These are phyloP conservation scores for Laspeyria flexula DNA, from an alignment of 2,888 invertebrate species.

Conservation along the genomic window DNA sequence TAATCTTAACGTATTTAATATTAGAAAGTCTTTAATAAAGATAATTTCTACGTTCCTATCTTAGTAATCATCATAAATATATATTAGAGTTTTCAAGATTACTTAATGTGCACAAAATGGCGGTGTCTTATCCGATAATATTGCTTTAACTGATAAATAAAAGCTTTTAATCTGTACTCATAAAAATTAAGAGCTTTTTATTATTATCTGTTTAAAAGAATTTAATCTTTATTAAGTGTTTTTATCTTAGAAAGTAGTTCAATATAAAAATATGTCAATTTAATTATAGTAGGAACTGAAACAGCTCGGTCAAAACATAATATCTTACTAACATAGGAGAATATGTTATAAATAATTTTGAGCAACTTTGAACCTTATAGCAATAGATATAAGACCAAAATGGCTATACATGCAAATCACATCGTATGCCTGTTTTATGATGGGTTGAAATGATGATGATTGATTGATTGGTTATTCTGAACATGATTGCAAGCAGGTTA, in stretches of 20 bases:
- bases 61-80: constrained; percentile 24
- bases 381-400: no score
- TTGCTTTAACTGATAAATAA: constrained; percentile 28
- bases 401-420: no score
- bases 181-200: constrained; percentile 34
- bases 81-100: constrained; percentile 28
- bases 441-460: no score
- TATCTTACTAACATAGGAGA: no score
- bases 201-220: constrained; percentile 8
- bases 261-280: constrained; percentile 24
- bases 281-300: not conserved
- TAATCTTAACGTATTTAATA: constrained; percentile 24
- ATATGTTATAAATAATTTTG: no score
- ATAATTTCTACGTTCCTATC: constrained; percentile 22
- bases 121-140: constrained; percentile 31
- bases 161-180: constrained; percentile 27
- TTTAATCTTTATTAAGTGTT: constrained; percentile 3
- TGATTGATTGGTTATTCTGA: no score
- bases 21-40: constrained; percentile 29
- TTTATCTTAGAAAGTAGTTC: constrained; percentile 15
- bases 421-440: no score
- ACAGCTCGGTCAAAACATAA: not conserved
- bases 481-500: no score
- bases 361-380: no score
- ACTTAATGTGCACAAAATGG: constrained; percentile 38